Evolutionary conservation across 2,888 invertebrate species (phyloP), one percentile per base, ranked within the genome.

Genomic region (Chironomus riparius): DNA sequence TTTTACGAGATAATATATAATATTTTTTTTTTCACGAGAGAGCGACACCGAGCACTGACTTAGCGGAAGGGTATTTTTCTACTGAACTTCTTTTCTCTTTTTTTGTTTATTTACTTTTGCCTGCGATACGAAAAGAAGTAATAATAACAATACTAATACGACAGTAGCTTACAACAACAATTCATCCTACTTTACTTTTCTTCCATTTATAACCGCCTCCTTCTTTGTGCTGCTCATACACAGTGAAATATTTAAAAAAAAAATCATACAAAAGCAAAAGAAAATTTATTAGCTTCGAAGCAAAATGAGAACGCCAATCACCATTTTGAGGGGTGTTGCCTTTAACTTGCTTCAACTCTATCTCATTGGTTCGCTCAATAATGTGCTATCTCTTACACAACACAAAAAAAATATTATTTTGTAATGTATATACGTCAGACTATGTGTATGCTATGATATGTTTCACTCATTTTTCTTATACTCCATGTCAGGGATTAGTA

Each of bases 41-140:
- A 18, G 65, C 56, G 56, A 56, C 56, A 18, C 3, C 15, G 65
- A 50, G 72, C 72, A 73, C 72, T 47, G 72, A 21, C 72, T 62
- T 56, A 56, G 18, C 62, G 62, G 50, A 73, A 73, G 72, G 72
- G 72, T 73, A 73, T 47, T 73, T 73, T 73, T 73, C 72, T 73
- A 73, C 72, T 73, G 72, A 73, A 62, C 50, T 73, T 71, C 48
- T 73, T 71, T 48, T 71, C 72, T 71, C 47, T 71, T n/a, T 38
- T n/a, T 38, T 47, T 73, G 72, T 73, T 73, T 73, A 73, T 73
- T 73, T 73, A 73, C 72, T 73, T 73, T 73, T n/a, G 62, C 13
- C n/a, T 5, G n/a, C 47, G 15, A 15, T 38, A 28, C 72, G n/a
- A 38, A 38, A 38, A 38, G 38, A 38, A 38, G 38, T 38, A 38